These are phyloP conservation scores for Oplegnathus fasciatus DNA, from an alignment of 2,113 vertebrate species.

Conservation along the genomic window DNA sequence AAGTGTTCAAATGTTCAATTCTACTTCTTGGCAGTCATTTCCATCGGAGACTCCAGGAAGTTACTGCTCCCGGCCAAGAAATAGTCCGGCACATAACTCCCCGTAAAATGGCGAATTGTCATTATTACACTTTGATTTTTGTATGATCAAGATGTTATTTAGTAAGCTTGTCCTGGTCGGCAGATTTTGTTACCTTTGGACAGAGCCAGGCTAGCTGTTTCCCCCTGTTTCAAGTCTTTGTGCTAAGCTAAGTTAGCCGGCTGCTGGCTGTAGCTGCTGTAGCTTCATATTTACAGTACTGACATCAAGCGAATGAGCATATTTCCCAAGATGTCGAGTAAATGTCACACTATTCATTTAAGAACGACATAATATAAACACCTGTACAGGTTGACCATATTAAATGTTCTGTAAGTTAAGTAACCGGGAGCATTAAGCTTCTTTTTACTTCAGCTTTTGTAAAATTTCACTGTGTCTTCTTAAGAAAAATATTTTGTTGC, in stretches of 20 bases:
- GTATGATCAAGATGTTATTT: not conserved
- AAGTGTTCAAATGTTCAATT: too few species aligned
- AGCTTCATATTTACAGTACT: not conserved
- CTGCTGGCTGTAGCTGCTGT: not conserved
- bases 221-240: not conserved
- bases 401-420: not conserved
- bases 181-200: not conserved
- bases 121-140: not conserved
- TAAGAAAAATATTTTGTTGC: not conserved
- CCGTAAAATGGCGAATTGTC: too few species aligned
- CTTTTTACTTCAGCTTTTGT: not conserved
- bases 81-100: too few species aligned
- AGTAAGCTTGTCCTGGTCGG: too few species aligned
- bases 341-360: not conserved
- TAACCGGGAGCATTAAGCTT: not conserved
- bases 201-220: not conserved
- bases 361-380: not conserved
- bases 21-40: too few species aligned
- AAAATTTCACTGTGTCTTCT: not conserved
- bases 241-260: not conserved
- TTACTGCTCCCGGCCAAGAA: too few species aligned
- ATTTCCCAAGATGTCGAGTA: not conserved
- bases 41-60: too few species aligned
- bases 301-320: too few species aligned
- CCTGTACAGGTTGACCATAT: not conserved